These are phyloP conservation scores for Sebastes dallii DNA, from an alignment of 2,797 vertebrate species.

Conservation along the genomic window DNA sequence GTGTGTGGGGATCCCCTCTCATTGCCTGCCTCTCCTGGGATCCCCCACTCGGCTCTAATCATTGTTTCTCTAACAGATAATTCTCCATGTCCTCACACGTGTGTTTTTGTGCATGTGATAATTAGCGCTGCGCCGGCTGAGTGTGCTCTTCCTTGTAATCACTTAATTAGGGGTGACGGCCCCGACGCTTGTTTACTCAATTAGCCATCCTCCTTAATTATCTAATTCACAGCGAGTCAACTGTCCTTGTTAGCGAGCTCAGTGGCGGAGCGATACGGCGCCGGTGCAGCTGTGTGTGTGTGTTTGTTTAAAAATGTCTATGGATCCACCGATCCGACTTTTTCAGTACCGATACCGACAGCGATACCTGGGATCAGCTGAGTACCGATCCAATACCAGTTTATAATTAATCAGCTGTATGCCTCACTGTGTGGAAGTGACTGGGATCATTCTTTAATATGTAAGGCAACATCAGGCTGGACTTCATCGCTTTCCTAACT, in stretches of 20 bases:
- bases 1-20: conserved; percentile 43
- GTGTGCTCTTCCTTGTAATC: conserved; percentile 89
- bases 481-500: too few species aligned
- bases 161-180: conserved; percentile 98
- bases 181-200: conserved; percentile 96
- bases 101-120: conserved; percentile 81
- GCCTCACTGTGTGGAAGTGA: too few species aligned
- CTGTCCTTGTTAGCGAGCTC: conserved; percentile 78
- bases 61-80: conserved; percentile 91
- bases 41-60: conserved; percentile 83
- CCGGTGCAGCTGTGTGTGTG: neutral
- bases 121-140: conserved; percentile 88
- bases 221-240: conserved; percentile 86
- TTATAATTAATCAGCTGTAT: too few species aligned
- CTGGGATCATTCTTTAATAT: too few species aligned
- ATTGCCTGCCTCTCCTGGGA: conserved; percentile 69
- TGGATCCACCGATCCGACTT: too few species aligned
- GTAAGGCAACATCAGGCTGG: too few species aligned
- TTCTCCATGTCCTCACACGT: conserved; percentile 81
- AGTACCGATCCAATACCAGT: fast-evolving
- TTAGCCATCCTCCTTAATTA: conserved; percentile 99
- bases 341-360: too few species aligned
- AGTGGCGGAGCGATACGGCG: conserved; percentile 28
- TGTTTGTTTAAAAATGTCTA: neutral
- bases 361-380: too few species aligned